phyloP scores from a whole-genome alignment of 2,797 vertebrate species.

The Chelidonichthys spinosus region DNA sequence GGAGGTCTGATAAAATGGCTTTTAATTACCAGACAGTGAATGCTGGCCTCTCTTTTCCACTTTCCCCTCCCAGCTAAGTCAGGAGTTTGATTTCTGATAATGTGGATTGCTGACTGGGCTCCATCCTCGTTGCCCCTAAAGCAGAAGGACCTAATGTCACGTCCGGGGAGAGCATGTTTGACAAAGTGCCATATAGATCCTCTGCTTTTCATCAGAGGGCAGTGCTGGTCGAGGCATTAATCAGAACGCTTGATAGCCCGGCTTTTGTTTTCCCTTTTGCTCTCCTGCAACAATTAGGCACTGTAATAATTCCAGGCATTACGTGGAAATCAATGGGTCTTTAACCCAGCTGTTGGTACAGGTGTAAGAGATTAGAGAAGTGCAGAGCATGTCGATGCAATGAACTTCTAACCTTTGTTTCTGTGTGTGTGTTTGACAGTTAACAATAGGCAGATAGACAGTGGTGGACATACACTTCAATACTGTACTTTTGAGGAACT shows the following conservation, averaged over 20 bases:
- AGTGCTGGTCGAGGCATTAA: slow-evolving; percentile 91
- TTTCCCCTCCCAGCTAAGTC: slow-evolving; percentile 82
- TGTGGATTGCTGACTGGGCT: slow-evolving; percentile 94
- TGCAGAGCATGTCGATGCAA: slow-evolving; percentile 64
- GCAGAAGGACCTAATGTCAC: slow-evolving; percentile 78
- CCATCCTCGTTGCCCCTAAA: slow-evolving; percentile 85
- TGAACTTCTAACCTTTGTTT: slow-evolving; percentile 65
- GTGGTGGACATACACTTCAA: background rate
- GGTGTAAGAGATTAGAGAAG: slow-evolving; percentile 76
- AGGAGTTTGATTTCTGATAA: slow-evolving; percentile 97
- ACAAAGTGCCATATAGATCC: slow-evolving; percentile 95
- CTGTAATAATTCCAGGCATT: slow-evolving; percentile 93
- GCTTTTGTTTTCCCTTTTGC: slow-evolving; percentile 80
- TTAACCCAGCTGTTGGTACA: slow-evolving; percentile 85
- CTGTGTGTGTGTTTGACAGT: slow-evolving; percentile 7
- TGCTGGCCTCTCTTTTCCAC: slow-evolving; percentile 81
- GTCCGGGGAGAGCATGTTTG: slow-evolving; percentile 90
- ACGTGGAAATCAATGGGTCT: slow-evolving; percentile 93
- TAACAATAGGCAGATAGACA: background rate
- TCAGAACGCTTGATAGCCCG: slow-evolving; percentile 83
- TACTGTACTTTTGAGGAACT: background rate
- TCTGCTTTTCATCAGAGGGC: slow-evolving; percentile 84
- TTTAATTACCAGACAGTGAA: slow-evolving; percentile 96
- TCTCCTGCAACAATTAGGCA: slow-evolving; percentile 91
- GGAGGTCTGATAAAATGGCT: slow-evolving; percentile 90